Evolutionary conservation across 2,797 vertebrate genomes (phyloP), one percentile per base, ranked within the genome.

Genomic region (Margarornis squamiger): DNA sequence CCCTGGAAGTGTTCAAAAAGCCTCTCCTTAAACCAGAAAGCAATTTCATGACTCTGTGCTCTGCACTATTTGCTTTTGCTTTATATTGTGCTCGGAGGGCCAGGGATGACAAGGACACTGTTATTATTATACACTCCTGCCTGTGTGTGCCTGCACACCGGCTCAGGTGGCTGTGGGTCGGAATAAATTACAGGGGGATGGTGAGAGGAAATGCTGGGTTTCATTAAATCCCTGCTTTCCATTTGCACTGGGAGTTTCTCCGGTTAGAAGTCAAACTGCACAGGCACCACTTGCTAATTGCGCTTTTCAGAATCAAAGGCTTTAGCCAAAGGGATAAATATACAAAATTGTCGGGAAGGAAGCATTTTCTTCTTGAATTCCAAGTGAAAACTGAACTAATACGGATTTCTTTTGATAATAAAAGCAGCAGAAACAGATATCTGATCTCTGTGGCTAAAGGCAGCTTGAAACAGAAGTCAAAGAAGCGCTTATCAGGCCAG

Each of bases 311-410:
- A 95, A 96, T 97, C 96, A 95, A 96, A 97, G 93, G 90, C 95
- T 89, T 76, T 89, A 70, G 96, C 95, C 95, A 93, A 96, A 95
- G 97, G 95, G 95, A 92, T 88, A 94, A 94, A 96, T 94, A 96
- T 0, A 82, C 62, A 81, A 93, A 95, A 86, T 81, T 54, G 88
- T 86, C 4, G 1, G 92, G 88, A 91, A 95, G 80, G 95, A 94
- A 94, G 82, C 86, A 12, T 91, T 91, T 95, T 78, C 75, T 68
- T 59, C 88, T 67, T 65, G 59, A 86, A 84, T 95, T 95, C 86
- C 84, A 24, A 92, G 90, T n/a, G 52, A 68, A 93, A 93, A 61
- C 23, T 41, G 93, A 94, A 61, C 78, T 20, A 61, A 84, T 23
- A n/a, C 0, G 3, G 66, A 9, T 70, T 81, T 58, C 93, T 94